Conservation (phyloP, 2,113 vertebrate species). For the Phycodurus eques region DNA sequence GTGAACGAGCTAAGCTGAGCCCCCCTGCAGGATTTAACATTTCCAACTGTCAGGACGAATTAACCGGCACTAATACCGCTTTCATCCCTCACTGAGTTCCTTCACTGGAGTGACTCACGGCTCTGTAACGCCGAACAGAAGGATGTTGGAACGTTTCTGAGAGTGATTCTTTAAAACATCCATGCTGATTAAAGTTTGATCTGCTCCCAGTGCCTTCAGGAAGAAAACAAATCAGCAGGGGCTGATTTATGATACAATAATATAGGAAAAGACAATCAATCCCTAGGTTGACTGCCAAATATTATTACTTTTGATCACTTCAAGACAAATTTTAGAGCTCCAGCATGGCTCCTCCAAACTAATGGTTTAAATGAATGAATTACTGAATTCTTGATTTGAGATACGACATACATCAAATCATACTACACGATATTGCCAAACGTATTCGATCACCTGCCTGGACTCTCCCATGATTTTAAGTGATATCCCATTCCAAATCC, state of each 20-base stretch:
- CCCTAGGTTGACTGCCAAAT: background rate
- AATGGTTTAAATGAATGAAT: background rate
- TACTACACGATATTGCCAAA: too few relatives aligned
- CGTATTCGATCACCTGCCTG: too few relatives aligned
- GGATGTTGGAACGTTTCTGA: constrained; percentile 44
- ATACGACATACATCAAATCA: too few relatives aligned
- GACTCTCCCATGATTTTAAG: too few relatives aligned
- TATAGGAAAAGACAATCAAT: constrained; percentile 21
- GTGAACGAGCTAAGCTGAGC: constrained; percentile 56
- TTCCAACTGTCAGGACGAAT: constrained; percentile 69
- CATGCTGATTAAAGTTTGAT: constrained; percentile 53
- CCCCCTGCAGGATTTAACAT: constrained; percentile 70
- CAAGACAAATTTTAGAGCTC: background rate
- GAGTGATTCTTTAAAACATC: constrained; percentile 55
- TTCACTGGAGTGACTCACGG: constrained; percentile 58
- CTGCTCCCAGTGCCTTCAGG: constrained; percentile 35
- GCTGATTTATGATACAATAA: constrained; percentile 25
- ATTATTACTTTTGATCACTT: constrained; percentile 6
- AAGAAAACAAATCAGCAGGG: constrained; percentile 11
- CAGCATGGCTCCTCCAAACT: background rate
- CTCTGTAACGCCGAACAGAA: constrained; percentile 48
- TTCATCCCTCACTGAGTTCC: constrained; percentile 60
- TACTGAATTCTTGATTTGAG: too few relatives aligned
- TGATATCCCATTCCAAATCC: too few relatives aligned
- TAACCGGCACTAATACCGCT: constrained; percentile 66